Conservation (phyloP, 2,888 invertebrate genomes). For the Hydrotaea cyrtoneurina region DNA sequence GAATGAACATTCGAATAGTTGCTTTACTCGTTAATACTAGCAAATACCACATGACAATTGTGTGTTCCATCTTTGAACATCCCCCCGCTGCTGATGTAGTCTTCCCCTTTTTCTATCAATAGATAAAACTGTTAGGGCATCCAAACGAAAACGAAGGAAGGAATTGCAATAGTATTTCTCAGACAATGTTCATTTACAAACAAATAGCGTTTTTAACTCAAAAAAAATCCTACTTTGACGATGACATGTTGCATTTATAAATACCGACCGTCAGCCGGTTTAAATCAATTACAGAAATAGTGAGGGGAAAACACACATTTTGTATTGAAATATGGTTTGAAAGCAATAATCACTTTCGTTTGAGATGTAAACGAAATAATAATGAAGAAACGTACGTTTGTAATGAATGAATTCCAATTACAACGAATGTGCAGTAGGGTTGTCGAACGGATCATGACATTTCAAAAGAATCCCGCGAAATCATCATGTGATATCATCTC, state of each 20-base stretch:
- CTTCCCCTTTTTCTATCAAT: too few relatives aligned
- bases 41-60: too few relatives aligned
- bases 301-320: not conserved
- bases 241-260: not conserved
- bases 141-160: too few relatives aligned
- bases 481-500: too few relatives aligned
- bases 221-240: not conserved
- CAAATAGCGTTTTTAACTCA: conserved; percentile 1
- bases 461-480: too few relatives aligned
- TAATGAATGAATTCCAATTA: not conserved
- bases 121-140: too few relatives aligned
- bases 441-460: too few relatives aligned
- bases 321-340: not conserved
- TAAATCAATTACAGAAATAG: conserved; percentile 11
- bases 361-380: not conserved
- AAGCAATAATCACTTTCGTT: not conserved
- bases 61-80: too few relatives aligned
- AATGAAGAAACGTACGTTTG: not conserved
- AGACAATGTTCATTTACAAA: conserved; percentile 1
- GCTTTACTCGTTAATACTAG: too few relatives aligned
- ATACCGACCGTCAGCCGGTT: not conserved
- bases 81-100: too few relatives aligned
- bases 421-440: not conserved
- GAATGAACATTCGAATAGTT: too few relatives aligned
- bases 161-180: not conserved